Evolutionary conservation across 2,797 vertebrate species (phyloP), one percentile per base, ranked within the genome.

Genomic region (Rhinatrema bivittatum): DNA sequence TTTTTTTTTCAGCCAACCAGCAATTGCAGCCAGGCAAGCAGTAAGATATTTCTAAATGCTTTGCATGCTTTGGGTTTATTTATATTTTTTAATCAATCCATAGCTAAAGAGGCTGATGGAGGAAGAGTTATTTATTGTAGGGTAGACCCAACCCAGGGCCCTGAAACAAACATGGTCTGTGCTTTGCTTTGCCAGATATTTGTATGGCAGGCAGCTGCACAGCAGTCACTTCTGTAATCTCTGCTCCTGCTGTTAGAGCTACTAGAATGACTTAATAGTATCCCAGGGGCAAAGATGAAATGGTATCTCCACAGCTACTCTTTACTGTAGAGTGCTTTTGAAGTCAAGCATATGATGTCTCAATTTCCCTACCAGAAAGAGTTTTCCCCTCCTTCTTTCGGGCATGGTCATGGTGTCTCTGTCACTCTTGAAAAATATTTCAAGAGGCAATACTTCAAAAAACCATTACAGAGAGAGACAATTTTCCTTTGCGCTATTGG

Each of bases 271-370:
- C 87, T 91, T 94, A 93, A 94, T 92, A 91, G 92, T 87, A 90
- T 95, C 92, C 92, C 90, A 91, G 85, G 91, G 93, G 92, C 87
- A 89, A 82, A 91, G 87, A 94, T 94, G 91, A 98, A 95, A 94
- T 79, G 37, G 72, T 87, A 87, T 89, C 86, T 88, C 87, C 75
- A 81, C 82, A 82, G 87, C 80, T 85, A 83, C 87, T 93, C 87
- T 93, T 94, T 94, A 90, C 87, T 86, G 86, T 87, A 82, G 83
- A 87, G 84, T 72, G 82, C 78, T 89, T 95, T 97, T 95, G 91
- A 96, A 93, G 91, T 93, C 65, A 49, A 87, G 86, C 84, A 91
- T 85, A 88, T 92, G 88, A 95, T 90, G 90, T 94, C 91, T 97
- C 94, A 88, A 96, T 97, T 93, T 90, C 83, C 86, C 79, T 83